phyloP scores from a whole-genome alignment of 2,797 vertebrate species.

The Fringilla coelebs region DNA sequence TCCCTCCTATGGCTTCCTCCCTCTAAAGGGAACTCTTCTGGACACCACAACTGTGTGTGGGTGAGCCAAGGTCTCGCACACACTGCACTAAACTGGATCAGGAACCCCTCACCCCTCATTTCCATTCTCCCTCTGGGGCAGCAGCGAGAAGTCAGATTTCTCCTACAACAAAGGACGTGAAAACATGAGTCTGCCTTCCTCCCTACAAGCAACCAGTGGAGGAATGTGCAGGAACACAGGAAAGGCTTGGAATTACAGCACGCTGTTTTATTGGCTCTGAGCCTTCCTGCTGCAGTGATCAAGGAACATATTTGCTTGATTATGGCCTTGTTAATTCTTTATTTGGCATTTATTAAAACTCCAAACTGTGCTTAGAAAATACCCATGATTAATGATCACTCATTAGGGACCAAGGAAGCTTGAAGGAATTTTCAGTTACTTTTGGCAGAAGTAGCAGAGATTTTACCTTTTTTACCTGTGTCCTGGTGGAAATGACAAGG shows the following conservation, averaged over 20 bases:
- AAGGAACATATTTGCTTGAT: constrained; percentile 61
- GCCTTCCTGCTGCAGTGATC: constrained; percentile 32
- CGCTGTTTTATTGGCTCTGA: constrained; percentile 16
- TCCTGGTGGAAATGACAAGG: background rate
- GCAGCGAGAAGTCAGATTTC: background rate
- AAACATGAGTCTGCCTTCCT: background rate
- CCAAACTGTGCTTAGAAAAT: constrained; percentile 47
- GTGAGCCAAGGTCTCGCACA: background rate
- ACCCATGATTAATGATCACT: constrained; percentile 60
- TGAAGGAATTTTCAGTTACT: constrained; percentile 14
- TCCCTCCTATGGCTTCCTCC: background rate
- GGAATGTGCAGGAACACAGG: background rate
- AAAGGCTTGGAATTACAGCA: background rate
- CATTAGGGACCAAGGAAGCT: constrained; percentile 39
- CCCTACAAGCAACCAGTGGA: background rate
- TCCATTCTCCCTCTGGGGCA: background rate
- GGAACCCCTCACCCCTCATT: background rate
- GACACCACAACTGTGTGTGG: background rate
- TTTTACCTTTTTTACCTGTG: background rate
- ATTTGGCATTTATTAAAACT: constrained; percentile 67
- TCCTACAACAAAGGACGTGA: background rate
- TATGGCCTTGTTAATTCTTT: constrained; percentile 66
- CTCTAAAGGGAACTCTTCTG: background rate
- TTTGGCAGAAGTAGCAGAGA: background rate
- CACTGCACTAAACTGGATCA: background rate